Evolutionary conservation across 2,888 invertebrate species (phyloP).

Genomic region (Caenorhabditis sulstoni): DNA sequence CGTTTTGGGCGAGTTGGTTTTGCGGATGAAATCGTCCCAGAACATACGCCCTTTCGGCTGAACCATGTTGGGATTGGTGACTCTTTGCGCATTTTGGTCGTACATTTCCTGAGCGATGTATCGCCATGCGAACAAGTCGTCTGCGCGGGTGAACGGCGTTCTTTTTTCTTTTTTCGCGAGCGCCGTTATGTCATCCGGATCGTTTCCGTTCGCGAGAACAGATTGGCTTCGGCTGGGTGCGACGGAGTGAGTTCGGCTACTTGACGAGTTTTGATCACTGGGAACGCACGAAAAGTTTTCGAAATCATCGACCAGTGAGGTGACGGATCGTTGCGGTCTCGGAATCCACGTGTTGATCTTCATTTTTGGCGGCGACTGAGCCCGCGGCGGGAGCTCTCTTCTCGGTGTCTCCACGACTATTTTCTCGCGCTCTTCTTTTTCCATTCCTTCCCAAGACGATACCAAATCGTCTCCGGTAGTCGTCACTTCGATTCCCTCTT

Average conservation of each 20-base stretch:
- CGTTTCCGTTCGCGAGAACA: neutral
- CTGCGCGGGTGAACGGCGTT: conserved; percentile 11
- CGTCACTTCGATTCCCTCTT: conserved; percentile 13
- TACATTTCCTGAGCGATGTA: conserved; percentile 8
- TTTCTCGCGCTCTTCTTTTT: neutral
- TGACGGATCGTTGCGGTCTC: neutral
- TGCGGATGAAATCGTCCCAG: conserved; percentile 21
- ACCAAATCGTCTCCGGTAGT: conserved; percentile 1
- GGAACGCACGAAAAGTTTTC: neutral
- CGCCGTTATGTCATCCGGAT: conserved; percentile 9
- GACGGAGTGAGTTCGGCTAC: neutral
- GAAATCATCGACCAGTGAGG: neutral
- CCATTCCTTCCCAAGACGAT: neutral
- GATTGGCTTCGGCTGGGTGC: neutral
- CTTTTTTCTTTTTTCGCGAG: neutral
- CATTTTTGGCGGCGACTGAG: neutral
- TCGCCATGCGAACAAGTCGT: conserved; percentile 18
- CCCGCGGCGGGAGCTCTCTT: neutral
- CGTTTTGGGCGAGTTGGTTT: conserved; percentile 1
- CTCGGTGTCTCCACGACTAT: neutral
- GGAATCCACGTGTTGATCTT: conserved; percentile 11
- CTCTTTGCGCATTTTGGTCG: neutral
- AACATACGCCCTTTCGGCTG: conserved; percentile 24
- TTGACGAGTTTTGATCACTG: neutral
- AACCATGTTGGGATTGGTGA: neutral